These are phyloP conservation scores for Drosophila pruinosa DNA, from an alignment of 1,140 invertebrate genomes.

Conservation along the genomic window DNA sequence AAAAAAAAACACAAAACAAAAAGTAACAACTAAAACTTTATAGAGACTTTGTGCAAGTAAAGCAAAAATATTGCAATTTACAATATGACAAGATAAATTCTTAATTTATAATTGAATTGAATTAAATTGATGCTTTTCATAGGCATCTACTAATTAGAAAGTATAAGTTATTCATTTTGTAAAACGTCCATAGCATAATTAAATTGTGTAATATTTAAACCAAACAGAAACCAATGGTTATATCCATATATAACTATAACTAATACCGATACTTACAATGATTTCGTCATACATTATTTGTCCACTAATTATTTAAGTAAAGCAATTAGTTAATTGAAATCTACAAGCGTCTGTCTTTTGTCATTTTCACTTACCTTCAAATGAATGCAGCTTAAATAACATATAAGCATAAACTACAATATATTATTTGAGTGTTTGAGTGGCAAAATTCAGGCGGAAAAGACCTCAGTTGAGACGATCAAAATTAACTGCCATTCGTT, in stretches of 20 bases:
- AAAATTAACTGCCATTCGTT: conserved; percentile 21
- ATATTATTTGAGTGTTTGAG: background rate
- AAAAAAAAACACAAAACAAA: background rate
- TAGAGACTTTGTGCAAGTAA: conserved; percentile 10
- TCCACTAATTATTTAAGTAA: conserved; percentile 70
- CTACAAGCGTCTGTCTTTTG: background rate
- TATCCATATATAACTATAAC: conserved; percentile 17
- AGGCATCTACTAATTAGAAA: conserved; percentile 21
- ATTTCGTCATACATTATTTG: conserved; percentile 35
- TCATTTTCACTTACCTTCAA: background rate
- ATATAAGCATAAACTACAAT: no score
- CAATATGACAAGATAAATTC: background rate
- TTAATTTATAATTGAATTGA: background rate
- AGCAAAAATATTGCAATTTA: conserved; percentile 4
- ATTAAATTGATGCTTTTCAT: conserved; percentile 18
- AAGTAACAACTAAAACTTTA: background rate
- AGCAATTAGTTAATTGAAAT: conserved; percentile 75
- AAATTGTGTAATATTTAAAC: conserved; percentile 41
- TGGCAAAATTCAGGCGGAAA: background rate
- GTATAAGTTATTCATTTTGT: conserved; percentile 40
- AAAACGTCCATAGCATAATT: conserved; percentile 70
- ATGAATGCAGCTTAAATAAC: no score
- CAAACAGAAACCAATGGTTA: conserved; percentile 3
- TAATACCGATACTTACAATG: conserved; percentile 16
- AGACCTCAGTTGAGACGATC: background rate